Conservation (phyloP, 2,888 invertebrate genomes). For the Pegoplata infirma region DNA sequence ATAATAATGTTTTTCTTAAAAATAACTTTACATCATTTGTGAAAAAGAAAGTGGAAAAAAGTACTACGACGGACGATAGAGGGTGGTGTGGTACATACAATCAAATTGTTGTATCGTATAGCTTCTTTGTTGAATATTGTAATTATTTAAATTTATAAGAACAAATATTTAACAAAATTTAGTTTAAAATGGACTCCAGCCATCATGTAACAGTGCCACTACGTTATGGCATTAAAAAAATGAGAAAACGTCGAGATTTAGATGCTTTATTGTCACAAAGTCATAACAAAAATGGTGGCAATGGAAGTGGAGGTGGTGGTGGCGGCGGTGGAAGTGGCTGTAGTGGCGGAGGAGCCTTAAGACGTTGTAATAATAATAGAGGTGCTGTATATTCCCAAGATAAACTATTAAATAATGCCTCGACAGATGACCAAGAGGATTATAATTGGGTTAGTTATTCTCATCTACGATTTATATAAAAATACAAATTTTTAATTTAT, state of each 20-base stretch:
- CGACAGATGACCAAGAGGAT: constrained; percentile 81
- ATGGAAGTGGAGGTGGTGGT: constrained; percentile 27
- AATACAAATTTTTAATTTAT: background rate
- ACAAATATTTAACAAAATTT: constrained; percentile 17
- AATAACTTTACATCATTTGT: constrained; percentile 61
- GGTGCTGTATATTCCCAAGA: constrained; percentile 78
- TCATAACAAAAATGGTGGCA: constrained; percentile 71
- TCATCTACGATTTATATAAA: background rate
- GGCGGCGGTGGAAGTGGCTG: constrained; percentile 10
- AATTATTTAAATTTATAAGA: too few species aligned
- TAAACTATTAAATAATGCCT: constrained; percentile 81
- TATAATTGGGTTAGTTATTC: constrained; percentile 75
- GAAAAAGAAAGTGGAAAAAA: constrained; percentile 16
- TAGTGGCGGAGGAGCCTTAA: constrained; percentile 61
- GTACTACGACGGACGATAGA: too few species aligned
- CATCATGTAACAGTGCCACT: constrained; percentile 83
- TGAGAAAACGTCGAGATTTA: constrained; percentile 87
- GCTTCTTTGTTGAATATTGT: constrained; percentile 28
- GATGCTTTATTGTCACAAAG: constrained; percentile 83
- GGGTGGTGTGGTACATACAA: constrained; percentile 27
- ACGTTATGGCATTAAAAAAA: constrained; percentile 82
- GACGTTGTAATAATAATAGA: constrained; percentile 67
- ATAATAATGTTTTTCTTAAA: constrained; percentile 60
- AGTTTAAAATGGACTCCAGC: constrained; percentile 80
- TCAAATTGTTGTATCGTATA: background rate